phyloP scores from a whole-genome alignment of 53 echinoderm and acorn worm genomes.

The Zoroaster sp. region DNA sequence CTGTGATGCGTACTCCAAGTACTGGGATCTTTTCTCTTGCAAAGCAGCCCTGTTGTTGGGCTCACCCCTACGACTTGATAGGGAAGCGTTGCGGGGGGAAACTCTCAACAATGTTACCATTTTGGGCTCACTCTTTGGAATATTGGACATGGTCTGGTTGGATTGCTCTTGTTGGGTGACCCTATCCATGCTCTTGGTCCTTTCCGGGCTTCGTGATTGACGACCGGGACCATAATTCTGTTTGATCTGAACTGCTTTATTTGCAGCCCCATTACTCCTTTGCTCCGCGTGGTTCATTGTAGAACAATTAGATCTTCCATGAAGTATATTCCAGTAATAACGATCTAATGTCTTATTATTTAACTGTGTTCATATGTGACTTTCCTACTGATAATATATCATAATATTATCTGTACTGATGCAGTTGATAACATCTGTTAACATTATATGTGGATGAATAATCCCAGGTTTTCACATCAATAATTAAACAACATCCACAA shows the following conservation, averaged over 20 bases:
- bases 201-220: neutral
- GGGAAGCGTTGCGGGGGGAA: neutral
- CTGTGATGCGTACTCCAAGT: constrained; percentile 22
- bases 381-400: no score
- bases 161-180: no score
- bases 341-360: no score
- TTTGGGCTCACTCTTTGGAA: constrained; percentile 15
- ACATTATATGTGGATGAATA: no score
- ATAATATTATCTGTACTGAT: no score
- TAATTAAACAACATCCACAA: no score
- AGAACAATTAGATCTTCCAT: neutral
- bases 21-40: constrained; percentile 33
- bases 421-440: no score
- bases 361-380: no score
- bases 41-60: neutral
- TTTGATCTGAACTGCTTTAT: neutral
- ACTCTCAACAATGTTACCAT: constrained; percentile 37
- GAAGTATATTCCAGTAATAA: neutral
- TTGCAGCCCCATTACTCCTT: neutral
- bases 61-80: neutral
- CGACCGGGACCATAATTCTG: neutral
- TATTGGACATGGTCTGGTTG: neutral
- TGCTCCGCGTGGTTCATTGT: neutral
- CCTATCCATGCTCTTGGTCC: neutral
- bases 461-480: no score